Conservation (phyloP, 2,113 vertebrate species). For the Callocephalon fimbriatum region DNA sequence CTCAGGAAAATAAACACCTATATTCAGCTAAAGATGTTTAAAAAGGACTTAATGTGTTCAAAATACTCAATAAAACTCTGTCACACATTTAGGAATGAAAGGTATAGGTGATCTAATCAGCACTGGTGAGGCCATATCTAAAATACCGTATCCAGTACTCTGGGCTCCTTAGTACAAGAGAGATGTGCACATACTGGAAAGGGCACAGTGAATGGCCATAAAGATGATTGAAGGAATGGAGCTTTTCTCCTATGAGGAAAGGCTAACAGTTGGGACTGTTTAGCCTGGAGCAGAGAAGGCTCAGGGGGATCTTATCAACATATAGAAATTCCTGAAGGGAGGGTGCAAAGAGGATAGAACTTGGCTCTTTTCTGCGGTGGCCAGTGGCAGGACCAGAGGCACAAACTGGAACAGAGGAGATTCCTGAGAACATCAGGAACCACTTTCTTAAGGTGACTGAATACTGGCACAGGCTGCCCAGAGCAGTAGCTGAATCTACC, state of each 20-base stretch:
- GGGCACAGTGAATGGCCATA: background rate
- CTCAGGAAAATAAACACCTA: background rate
- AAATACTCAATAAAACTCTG: background rate
- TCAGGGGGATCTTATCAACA: background rate
- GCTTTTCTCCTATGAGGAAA: background rate
- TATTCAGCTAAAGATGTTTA: background rate
- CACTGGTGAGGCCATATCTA: background rate
- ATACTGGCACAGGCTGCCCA: background rate
- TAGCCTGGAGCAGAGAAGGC: background rate
- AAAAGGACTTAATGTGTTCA: background rate
- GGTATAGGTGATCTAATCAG: background rate
- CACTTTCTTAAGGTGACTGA: fast-evolving
- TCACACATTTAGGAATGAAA: background rate
- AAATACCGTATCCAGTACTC: background rate
- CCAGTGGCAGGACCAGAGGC: background rate
- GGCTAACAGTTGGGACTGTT: background rate
- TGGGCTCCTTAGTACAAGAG: background rate
- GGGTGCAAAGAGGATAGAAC: background rate
- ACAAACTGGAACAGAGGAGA: background rate
- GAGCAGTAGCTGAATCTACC: background rate
- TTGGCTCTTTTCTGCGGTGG: background rate
- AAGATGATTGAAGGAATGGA: background rate
- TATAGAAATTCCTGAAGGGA: background rate
- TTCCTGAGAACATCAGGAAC: background rate
- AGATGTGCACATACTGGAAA: background rate